Conservation (phyloP, 2,888 invertebrate species). For the Hofmannophila pseudospretella region DNA sequence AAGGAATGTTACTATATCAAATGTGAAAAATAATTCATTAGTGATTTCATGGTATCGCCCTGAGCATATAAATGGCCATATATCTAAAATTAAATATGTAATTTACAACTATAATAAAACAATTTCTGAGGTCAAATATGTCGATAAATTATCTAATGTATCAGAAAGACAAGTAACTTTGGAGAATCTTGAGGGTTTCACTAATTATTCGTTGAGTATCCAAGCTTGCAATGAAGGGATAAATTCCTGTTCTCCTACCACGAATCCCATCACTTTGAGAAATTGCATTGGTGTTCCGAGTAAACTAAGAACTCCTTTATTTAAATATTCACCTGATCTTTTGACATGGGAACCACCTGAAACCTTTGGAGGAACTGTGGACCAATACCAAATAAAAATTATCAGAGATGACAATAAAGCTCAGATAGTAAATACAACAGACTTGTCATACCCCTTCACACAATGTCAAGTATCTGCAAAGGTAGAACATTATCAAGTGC, state of each 20-base stretch:
- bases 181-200: slow-evolving; percentile 74
- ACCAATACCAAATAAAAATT: slow-evolving; percentile 75
- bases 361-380: slow-evolving; percentile 72
- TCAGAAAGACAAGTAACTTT: slow-evolving; percentile 40
- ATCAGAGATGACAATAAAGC: slow-evolving; percentile 42
- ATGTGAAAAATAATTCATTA: slow-evolving; percentile 81
- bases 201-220: slow-evolving; percentile 83
- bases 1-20: slow-evolving; percentile 74
- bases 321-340: slow-evolving; percentile 39
- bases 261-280: slow-evolving; percentile 66
- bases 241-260: slow-evolving; percentile 77
- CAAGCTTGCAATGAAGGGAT: slow-evolving; percentile 82
- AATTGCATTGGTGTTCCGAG: slow-evolving; percentile 81
- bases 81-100: slow-evolving; percentile 79
- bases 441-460: slow-evolving; percentile 31
- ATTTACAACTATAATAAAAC: slow-evolving; percentile 68
- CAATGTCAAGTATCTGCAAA: slow-evolving; percentile 51
- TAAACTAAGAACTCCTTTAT: slow-evolving; percentile 44
- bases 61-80: slow-evolving; percentile 81
- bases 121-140: slow-evolving; percentile 19
- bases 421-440: slow-evolving; percentile 45
- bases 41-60: slow-evolving; percentile 84
- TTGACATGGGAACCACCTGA: slow-evolving; percentile 73
- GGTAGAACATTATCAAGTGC: slow-evolving; percentile 55
- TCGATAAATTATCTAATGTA: slow-evolving; percentile 35